Conservation (phyloP, 2,888 invertebrate species). For the Oligia strigilis region DNA sequence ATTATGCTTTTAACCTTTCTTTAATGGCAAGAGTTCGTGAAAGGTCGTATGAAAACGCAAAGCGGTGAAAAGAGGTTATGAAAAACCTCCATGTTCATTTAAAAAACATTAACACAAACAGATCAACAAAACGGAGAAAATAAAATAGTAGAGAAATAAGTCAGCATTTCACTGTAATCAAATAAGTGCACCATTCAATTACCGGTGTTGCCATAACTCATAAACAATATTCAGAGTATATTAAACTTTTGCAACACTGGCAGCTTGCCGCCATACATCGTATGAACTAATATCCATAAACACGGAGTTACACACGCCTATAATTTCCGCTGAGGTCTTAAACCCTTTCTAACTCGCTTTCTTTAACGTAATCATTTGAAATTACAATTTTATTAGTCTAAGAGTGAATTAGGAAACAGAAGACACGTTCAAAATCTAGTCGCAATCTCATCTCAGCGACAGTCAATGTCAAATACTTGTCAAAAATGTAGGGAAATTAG, state of each 20-base stretch:
- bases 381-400: conserved; percentile 43
- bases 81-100: conserved; percentile 7
- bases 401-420: neutral
- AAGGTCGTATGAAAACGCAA: conserved; percentile 21
- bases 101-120: conserved; percentile 1
- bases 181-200: conserved; percentile 46
- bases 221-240: conserved; percentile 40
- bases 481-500: too few species aligned
- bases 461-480: too few species aligned
- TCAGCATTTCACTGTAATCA: conserved; percentile 25
- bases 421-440: too few species aligned
- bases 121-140: neutral
- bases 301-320: conserved; percentile 38
- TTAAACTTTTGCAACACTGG: conserved; percentile 41
- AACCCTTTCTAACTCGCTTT: conserved; percentile 51
- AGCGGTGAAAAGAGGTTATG: neutral
- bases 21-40: conserved; percentile 27
- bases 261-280: conserved; percentile 38
- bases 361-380: conserved; percentile 42
- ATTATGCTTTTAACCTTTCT: conserved; percentile 25
- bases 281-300: conserved; percentile 52
- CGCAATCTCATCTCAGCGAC: too few species aligned
- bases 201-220: conserved; percentile 30
- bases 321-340: conserved; percentile 46
- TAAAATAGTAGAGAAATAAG: conserved; percentile 6